Base-by-base conservation (phyloP, 2,113 vertebrate genomes). In the Promerops cafer region DNA sequence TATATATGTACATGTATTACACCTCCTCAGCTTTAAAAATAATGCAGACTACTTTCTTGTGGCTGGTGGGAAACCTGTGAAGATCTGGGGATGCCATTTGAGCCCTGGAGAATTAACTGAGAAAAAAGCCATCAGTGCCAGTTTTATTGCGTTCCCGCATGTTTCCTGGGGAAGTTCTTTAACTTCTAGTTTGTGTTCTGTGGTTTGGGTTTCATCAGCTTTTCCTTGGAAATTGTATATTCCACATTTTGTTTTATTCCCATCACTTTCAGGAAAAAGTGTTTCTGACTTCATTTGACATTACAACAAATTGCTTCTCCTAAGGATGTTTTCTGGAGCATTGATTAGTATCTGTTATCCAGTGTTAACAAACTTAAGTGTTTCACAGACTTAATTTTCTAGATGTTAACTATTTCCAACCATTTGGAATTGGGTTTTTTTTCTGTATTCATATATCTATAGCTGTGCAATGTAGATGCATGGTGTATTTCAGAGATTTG, bases 371-470 rank as follows among this genome's bases (percentile, higher is more conserved):
- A 45, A 33, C 18, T 19, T 23, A 39, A 44, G 2, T 47, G 31
- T 59, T 63, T 83, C 18, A 45, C 39, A 64, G 16, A 37, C 28
- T 72, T 85, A 26, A n/a, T 81, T 84, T 77, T 40, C 30, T 56
- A 24, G 39, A 30, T 19, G 19, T 59, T 64, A 80, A 71, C 24
- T 70, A 21, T 45, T 79, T 91, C 18, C 47, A 77, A 2, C 11
- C 6, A 30, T 63, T 45, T 28, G 11, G 47, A 27, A 35, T 40
- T 37, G 2, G 2, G 6, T 44, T 87, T 72, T 59, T 57, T 65
- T 27, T 10, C 22, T 66, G 12, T 52, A 30, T 52, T 40, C 1
- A 0, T 68, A 1, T 53, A 27, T 14, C 6, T 53, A 10, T 23
- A 76, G 24, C 39, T 78, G 13, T 11, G 7, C 35, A 40, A 11